These are phyloP conservation scores for Cynaeus angustus DNA, from an alignment of 2,888 invertebrate species.

Conservation along the genomic window DNA sequence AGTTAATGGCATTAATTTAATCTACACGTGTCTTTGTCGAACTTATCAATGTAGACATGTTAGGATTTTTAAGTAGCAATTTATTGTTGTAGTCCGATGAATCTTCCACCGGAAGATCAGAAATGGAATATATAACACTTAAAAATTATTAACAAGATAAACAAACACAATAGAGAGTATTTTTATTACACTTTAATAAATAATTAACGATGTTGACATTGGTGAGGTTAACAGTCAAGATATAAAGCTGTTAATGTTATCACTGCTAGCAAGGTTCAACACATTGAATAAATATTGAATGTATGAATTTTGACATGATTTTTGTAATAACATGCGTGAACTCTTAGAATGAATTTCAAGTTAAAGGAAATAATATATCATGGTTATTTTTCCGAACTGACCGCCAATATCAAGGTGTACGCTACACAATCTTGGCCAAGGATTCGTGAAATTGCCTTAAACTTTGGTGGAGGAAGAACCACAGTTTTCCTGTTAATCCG, in stretches of 20 bases:
- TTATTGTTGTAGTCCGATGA: no score
- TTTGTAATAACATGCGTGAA: not conserved
- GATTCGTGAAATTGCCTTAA: slow-evolving; percentile 17
- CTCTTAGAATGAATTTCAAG: slow-evolving; percentile 20
- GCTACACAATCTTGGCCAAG: slow-evolving; percentile 47
- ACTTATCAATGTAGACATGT: not conserved
- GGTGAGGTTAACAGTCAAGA: slow-evolving; percentile 20
- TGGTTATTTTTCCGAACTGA: slow-evolving; percentile 40
- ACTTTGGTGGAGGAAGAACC: not conserved
- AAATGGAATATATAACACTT: not conserved
- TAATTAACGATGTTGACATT: slow-evolving; percentile 23
- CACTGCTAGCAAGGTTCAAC: not conserved
- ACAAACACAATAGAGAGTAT: not conserved
- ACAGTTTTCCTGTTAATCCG: slow-evolving; percentile 5
- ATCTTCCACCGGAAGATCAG: not conserved
- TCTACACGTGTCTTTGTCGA: not conserved
- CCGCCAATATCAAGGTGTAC: slow-evolving; percentile 48
- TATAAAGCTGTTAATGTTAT: not conserved
- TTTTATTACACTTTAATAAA: not conserved
- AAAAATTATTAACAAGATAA: not conserved
- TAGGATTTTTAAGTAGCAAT: not conserved
- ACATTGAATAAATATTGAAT: no score
- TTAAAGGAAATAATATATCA: slow-evolving; percentile 35
- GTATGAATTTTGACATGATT: no score
- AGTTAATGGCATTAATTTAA: not conserved